Evolutionary conservation across 2,113 vertebrate species (phyloP).

Genomic region (Pontoporia blainvillei): DNA sequence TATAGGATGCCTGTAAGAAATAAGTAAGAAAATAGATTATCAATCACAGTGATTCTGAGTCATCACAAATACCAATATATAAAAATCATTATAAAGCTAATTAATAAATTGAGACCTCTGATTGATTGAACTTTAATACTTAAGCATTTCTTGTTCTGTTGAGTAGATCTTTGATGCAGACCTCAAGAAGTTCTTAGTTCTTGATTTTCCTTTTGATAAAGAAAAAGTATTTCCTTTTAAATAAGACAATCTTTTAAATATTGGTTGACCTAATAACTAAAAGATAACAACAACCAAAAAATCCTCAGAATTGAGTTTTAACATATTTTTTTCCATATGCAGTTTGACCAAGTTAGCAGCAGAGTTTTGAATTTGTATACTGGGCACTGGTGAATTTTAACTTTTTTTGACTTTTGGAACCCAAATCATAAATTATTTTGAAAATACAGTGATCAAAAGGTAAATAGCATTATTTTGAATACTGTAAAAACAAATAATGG

Average conservation of each 20-base stretch:
- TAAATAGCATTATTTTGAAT: slow-evolving; percentile 13
- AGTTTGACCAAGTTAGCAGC: not conserved
- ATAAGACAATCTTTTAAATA: not conserved
- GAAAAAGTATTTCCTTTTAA: not conserved
- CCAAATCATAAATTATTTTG: not conserved
- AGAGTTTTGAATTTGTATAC: not conserved
- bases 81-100: slow-evolving; percentile 1
- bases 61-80: slow-evolving; percentile 8
- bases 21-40: not conserved
- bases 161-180: not conserved
- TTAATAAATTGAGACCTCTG: not conserved
- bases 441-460: not conserved
- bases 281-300: not conserved
- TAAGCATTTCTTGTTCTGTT: not conserved
- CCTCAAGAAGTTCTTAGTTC: not conserved
- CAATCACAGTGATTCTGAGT: slow-evolving; percentile 2
- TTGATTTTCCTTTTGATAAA: not conserved
- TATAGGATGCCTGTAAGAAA: not conserved
- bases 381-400: not conserved
- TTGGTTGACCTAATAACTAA: not conserved
- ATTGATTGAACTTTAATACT: not conserved
- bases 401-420: not conserved
- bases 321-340: not conserved
- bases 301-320: not conserved
- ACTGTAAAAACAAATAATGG: not conserved